Evolutionary conservation across 2,888 invertebrate genomes (phyloP).

Genomic region (Hypercompe scribonia): DNA sequence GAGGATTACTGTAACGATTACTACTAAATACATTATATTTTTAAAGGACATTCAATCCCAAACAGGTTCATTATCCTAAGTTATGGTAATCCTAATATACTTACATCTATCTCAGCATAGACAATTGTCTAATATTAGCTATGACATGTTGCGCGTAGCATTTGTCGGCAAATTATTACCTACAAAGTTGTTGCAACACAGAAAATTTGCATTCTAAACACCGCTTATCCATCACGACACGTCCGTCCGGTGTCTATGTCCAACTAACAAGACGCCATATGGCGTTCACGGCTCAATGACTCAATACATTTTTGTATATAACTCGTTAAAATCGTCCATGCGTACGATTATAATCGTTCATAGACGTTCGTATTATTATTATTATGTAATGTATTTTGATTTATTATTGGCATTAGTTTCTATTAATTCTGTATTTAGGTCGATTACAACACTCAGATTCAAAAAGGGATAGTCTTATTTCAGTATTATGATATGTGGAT

Average conservation of each 20-base stretch:
- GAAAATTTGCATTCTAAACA: conserved; percentile 54
- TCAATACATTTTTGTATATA: conserved; percentile 64
- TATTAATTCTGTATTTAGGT: conserved; percentile 38
- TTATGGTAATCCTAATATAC: background rate
- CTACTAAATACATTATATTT: background rate
- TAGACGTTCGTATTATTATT: conserved; percentile 42
- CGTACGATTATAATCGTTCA: conserved; percentile 54
- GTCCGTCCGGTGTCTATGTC: conserved; percentile 69
- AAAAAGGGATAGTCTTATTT: conserved; percentile 5
- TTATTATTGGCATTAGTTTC: conserved; percentile 45
- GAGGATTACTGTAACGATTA: background rate
- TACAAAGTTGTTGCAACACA: conserved; percentile 24
- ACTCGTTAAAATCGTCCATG: conserved; percentile 60
- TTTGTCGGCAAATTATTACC: conserved; percentile 13
- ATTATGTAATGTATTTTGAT: conserved; percentile 49
- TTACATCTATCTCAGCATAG: background rate
- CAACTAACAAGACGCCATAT: conserved; percentile 75
- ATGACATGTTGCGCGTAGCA: background rate
- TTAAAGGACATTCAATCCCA: background rate
- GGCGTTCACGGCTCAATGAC: conserved; percentile 71
- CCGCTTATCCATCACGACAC: conserved; percentile 55
- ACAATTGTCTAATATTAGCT: background rate
- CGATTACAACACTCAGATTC: conserved; percentile 33
- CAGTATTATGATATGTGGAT: conserved; percentile 13
- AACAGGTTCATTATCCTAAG: background rate